Evolutionary conservation across 1,140 invertebrate species (phyloP), one percentile per base, ranked within the genome.

Genomic region (Zaprionus nigranus): DNA sequence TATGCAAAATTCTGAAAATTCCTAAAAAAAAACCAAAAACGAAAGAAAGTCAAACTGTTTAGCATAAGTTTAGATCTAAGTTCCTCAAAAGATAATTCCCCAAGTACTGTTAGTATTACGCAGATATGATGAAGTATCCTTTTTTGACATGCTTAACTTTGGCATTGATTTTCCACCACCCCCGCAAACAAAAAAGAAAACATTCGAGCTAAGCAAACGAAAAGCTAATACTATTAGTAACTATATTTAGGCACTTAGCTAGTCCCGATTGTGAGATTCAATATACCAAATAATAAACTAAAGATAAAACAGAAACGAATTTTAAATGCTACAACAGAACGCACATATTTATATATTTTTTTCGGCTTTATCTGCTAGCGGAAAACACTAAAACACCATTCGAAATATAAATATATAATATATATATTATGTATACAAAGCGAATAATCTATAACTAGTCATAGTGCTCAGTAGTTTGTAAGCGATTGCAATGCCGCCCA

Each of bases 1-100:
- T 77, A 77, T 67, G 53, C 69, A 30, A 76, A 76, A 76, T 76
- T 76, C 28, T 65, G 43, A 62, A 66, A 76, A 76, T 75, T 75
- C 73, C 74, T 72, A 76, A n/a, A 15, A 66, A 76, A n/a, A 62
- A 12, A 61, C 57, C 46, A 60, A 72, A 61, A 76, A 13, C 6
- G 61, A 12, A 61, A 57, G 49, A 61, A 73, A 73, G 75, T 77
- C 70, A 77, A 77, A 77, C 75, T 77, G 69, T 77, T 77, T 61
- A 65, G 46, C 22, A 6, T 77, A 77, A 77, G 70, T 67, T 63
- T 73, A 77, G 75, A 17, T n/a, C 26, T 63, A 73, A 61, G 58
- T 7, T 38, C 30, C 49, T 30, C 28, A 57, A 46, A 61, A 13
- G 22, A 36, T 22, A 67, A 38, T 56, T 49, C 12, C 26, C 54